A percentile compares a stretch with the other conserved stretches of the same genome.
These are phyloP conservation scores for Gallinago solitaria DNA, from an alignment of 2,797 vertebrate genomes.

Conservation along the genomic window DNA sequence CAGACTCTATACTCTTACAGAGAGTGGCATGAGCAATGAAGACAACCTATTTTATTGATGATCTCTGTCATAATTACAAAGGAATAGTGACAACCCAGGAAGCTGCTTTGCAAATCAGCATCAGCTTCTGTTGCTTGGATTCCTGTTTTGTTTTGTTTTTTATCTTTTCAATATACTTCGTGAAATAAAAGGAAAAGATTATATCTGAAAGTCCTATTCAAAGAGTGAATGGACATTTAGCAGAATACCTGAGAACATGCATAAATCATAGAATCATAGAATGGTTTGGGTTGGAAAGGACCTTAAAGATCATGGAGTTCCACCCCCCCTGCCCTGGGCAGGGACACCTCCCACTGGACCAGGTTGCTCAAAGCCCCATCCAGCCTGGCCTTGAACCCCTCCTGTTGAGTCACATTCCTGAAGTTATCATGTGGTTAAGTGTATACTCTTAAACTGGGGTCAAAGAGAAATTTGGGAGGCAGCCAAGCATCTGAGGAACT, in stretches of 20 bases:
- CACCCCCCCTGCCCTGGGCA: too few species aligned
- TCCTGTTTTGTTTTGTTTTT: neutral
- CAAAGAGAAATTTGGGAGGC: neutral
- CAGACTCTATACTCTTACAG: neutral
- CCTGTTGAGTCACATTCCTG: neutral
- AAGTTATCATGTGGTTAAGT: neutral
- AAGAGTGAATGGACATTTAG: neutral
- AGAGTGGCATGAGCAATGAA: neutral
- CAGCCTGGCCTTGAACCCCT: too few species aligned
- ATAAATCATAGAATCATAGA: neutral
- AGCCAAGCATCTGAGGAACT: neutral
- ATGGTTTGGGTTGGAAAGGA: too few species aligned
- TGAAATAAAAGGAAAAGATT: neutral
- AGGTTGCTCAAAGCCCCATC: too few species aligned
- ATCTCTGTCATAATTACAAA: conserved; percentile 27
- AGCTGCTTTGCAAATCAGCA: neutral
- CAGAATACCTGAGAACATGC: neutral
- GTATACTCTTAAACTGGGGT: neutral
- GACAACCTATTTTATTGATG: conserved; percentile 16
- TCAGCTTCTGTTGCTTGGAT: conserved; percentile 21
- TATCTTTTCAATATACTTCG: neutral
- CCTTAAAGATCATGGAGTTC: too few species aligned
- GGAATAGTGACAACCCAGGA: neutral
- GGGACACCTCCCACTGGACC: too few species aligned
- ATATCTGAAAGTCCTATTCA: neutral